These are phyloP conservation scores for Leptopilina drosophilae DNA, from an alignment of 2,888 invertebrate species.

Conservation along the genomic window DNA sequence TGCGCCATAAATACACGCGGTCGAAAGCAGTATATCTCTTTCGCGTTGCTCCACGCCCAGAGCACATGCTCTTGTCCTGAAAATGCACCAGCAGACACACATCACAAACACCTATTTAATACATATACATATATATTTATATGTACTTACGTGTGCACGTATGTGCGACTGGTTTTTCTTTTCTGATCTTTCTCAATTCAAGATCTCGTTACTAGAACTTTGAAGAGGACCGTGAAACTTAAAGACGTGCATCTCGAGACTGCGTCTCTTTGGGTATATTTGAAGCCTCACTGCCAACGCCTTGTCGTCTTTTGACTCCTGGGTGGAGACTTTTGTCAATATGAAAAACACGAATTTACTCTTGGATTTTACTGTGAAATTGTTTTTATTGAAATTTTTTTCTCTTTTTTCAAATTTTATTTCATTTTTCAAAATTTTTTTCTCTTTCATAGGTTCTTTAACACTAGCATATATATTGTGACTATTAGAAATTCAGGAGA, in stretches of 20 bases:
- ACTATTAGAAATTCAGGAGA: too few species aligned
- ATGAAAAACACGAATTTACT: conserved; percentile 64
- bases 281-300: conserved; percentile 45
- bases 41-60: conserved; percentile 74
- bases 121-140: too few species aligned
- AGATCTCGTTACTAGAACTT: conserved; percentile 36
- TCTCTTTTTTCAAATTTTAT: too few species aligned
- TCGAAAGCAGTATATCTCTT: conserved; percentile 75
- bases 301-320: conserved; percentile 49
- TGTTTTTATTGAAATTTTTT: too few species aligned
- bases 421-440: too few species aligned
- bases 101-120: conserved; percentile 58
- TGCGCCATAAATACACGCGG: conserved; percentile 75
- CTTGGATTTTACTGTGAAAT: too few species aligned
- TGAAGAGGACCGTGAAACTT: conserved; percentile 26
- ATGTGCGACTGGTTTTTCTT: conserved; percentile 44
- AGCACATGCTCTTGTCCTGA: conserved; percentile 73
- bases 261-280: conserved; percentile 44
- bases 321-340: conserved; percentile 52
- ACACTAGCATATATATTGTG: too few species aligned
- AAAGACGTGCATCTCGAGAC: conserved; percentile 14
- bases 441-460: too few species aligned
- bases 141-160: too few species aligned
- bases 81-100: conserved; percentile 49
- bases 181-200: conserved; percentile 49